Evolutionary conservation across 2,797 vertebrate species (phyloP), one percentile per base, ranked within the genome.

Genomic region (Enteromius trimaculatus): DNA sequence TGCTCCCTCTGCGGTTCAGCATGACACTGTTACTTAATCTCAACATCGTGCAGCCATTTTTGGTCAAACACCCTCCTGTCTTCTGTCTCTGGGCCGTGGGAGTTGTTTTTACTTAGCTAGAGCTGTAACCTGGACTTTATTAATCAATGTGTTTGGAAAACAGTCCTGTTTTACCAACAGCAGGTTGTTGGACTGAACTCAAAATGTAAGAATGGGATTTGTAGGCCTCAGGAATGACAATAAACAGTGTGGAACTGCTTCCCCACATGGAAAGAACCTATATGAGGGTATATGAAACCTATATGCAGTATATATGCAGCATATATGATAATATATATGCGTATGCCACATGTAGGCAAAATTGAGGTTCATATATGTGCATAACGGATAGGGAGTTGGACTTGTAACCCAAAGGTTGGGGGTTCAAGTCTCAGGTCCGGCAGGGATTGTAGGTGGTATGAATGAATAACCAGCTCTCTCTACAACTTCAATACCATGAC

Each of bases 41-140:
- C 79, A 86, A 80, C 47, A 58, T 82, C 69, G 65, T 79, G 76
- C 89, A 88, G 90, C 94, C 94, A 93, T 94, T 34, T 95, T 95
- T 94, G 93, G 93, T 90, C 90, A 92, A 90, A 92, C 91, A 85
- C 83, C 86, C 90, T 79, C 90, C 85, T 66, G 88, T 88, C 13
- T 4, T 58, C 65, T 81, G 71, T 70, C 74, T 83, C 75, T 75
- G 23, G n/a, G 39, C 42, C 29, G n/a, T 62, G 53, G 29, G 62
- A 34, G 37, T 34, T 47, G 11, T 53, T 64, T 81, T 69, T 23
- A 34, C 64, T 53, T 53, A 60, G 23, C 47, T 80, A 37, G 55
- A 58, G 31, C 26, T 76, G 64, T 83, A 83, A 78, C 70, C 75
- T 68, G 37, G 81, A 79, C 60, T 62, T 80, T 55, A 82, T 78